Conservation (phyloP, 2,888 invertebrate species). For the Therioaphis trifolii region DNA sequence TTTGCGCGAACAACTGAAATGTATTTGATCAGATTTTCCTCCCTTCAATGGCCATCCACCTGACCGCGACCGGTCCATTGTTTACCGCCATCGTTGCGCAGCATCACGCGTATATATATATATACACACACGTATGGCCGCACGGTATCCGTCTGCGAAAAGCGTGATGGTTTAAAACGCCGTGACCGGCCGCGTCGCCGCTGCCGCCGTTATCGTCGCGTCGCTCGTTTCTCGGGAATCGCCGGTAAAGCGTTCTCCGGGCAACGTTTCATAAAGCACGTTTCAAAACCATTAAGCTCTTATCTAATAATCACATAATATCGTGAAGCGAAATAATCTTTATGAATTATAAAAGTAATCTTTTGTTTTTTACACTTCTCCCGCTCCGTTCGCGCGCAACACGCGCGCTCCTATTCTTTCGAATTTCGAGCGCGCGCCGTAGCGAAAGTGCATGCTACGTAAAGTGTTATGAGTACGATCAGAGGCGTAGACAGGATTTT, state of each 20-base stretch:
- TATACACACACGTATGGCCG: too few species aligned
- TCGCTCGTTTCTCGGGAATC: neutral
- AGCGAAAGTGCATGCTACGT: too few species aligned
- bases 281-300: neutral
- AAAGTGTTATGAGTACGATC: too few species aligned
- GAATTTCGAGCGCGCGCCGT: too few species aligned
- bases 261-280: neutral
- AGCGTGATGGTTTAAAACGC: slow-evolving; percentile 16
- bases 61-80: slow-evolving; percentile 10
- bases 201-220: neutral
- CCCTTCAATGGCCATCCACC: neutral
- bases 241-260: neutral
- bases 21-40: slow-evolving; percentile 31
- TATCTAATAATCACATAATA: neutral
- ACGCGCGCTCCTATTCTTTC: too few species aligned
- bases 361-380: neutral
- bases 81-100: neutral
- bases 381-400: too few species aligned
- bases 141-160: neutral
- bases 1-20: slow-evolving; percentile 17
- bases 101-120: neutral
- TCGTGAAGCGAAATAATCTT: neutral
- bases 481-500: too few species aligned
- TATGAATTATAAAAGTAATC: neutral
- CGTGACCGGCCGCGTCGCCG: neutral